Conservation (phyloP, 92 coral and sea anemone species). For the Virgularia gustaviana region DNA sequence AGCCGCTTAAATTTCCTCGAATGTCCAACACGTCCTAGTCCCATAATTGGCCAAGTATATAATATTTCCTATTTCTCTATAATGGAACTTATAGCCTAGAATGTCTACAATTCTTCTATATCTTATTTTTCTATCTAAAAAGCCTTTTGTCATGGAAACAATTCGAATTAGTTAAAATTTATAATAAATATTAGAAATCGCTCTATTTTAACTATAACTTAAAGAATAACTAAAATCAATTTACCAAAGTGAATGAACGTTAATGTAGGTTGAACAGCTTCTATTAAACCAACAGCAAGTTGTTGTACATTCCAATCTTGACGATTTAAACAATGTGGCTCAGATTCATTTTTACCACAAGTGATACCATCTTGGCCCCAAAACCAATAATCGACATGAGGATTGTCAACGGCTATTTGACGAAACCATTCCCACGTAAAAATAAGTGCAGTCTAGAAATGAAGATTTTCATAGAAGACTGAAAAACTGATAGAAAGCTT, state of each 20-base stretch:
- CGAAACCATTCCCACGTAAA: constrained; percentile 30
- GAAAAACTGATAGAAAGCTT: neutral
- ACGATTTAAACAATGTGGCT: constrained; percentile 5
- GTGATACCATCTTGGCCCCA: constrained; percentile 10
- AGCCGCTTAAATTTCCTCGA: no score
- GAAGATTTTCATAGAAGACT: neutral
- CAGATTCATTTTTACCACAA: constrained; percentile 5
- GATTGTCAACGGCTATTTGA: constrained; percentile 19
- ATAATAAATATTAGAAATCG: no score
- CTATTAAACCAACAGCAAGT: neutral
- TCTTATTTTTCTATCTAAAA: no score
- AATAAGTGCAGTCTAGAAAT: constrained; percentile 15
- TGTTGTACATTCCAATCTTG: constrained; percentile 13
- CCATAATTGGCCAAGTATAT: no score
- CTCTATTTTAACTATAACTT: no score
- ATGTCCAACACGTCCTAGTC: no score
- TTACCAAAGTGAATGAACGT: constrained; percentile 36
- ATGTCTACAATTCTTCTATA: no score
- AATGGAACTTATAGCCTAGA: no score
- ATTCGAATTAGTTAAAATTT: no score
- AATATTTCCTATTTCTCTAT: no score
- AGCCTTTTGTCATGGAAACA: no score
- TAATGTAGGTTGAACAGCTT: constrained; percentile 14
- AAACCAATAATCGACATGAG: constrained; percentile 28
- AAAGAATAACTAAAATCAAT: neutral